Percentiles rank a stretch among this genome's conserved stretches.
Evolutionary conservation across 2,113 vertebrate genomes (phyloP).

Genomic region (Brachyhypopomus occidentalis): DNA sequence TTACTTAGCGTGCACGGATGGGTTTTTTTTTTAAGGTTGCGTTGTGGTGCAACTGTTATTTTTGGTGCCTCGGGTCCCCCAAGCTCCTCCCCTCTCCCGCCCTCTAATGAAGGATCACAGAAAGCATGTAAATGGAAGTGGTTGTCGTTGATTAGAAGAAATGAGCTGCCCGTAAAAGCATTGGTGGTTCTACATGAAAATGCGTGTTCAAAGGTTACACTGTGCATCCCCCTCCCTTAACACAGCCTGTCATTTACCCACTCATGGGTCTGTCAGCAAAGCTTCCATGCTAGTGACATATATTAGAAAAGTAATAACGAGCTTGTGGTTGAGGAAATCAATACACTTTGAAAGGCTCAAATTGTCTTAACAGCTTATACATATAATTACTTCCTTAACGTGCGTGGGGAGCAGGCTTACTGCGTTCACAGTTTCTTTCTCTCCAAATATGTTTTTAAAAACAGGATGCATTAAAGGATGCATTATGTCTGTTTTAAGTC

Average conservation of each 20-base stretch:
- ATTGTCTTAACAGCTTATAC: constrained; percentile 1
- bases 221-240: background rate
- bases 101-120: background rate
- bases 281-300: background rate
- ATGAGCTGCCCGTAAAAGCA: constrained; percentile 5
- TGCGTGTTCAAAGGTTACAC: background rate
- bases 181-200: background rate
- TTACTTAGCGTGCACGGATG: constrained; percentile 47
- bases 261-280: background rate
- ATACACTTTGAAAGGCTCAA: constrained; percentile 32
- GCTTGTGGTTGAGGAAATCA: constrained; percentile 10
- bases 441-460: constrained; percentile 26
- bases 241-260: background rate
- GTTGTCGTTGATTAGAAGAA: constrained; percentile 8
- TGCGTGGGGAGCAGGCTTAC: constrained; percentile 35
- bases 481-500: background rate
- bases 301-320: constrained; percentile 24
- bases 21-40: background rate
- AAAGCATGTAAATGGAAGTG: constrained; percentile 17
- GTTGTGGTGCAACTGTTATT: background rate
- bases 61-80: background rate
- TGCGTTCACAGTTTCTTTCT: no score
- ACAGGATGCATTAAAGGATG: constrained; percentile 27
- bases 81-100: background rate
- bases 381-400: constrained; percentile 41